These are phyloP conservation scores for Emydocephalus ijimae DNA, from an alignment of 2,113 vertebrate species.

Conservation along the genomic window DNA sequence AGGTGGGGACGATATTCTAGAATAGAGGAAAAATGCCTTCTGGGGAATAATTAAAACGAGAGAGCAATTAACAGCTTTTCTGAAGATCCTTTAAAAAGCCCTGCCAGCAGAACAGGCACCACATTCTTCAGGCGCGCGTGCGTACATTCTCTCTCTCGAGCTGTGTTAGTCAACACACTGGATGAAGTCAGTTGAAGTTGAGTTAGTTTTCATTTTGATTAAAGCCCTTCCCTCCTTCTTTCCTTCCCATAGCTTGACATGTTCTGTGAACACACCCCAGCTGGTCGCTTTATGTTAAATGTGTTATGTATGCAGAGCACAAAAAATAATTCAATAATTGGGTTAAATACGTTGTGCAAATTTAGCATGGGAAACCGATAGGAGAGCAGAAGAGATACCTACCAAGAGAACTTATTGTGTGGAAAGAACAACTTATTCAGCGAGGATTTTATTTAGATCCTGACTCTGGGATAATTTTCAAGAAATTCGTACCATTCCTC, in stretches of 20 bases:
- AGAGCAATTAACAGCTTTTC: not conserved
- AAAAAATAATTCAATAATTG: not conserved
- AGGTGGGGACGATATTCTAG: constrained; percentile 36
- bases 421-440: not conserved
- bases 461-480: not conserved
- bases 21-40: constrained; percentile 31
- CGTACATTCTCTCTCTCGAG: not conserved
- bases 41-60: constrained; percentile 16
- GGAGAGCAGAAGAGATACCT: not conserved
- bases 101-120: not conserved
- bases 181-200: not conserved
- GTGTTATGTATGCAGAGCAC: not conserved
- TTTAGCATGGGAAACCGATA: not conserved
- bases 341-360: not conserved
- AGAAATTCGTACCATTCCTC: not conserved
- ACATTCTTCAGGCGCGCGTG: not conserved
- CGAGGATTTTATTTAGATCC: not conserved
- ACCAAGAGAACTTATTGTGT: not conserved
- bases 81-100: not conserved
- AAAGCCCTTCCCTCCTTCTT: not conserved
- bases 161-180: not conserved
- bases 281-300: not conserved
- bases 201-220: not conserved
- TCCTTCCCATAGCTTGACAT: not conserved
- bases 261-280: not conserved